A percentile compares a stretch with the other conserved stretches of the same genome.
Conservation (phyloP, 2,888 invertebrate genomes). For the Drosophila cognata region DNA sequence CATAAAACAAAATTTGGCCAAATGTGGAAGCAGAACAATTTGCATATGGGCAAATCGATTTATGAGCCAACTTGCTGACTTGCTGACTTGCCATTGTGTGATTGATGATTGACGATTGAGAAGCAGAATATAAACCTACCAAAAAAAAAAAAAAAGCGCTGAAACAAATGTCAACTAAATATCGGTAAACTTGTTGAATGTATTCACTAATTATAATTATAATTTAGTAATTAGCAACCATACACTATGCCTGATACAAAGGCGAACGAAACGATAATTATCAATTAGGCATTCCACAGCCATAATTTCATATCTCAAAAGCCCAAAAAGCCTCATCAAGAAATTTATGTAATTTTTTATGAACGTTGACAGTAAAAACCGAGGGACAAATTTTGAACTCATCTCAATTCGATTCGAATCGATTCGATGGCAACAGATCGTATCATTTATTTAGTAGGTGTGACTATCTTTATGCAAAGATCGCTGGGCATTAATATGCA, state of each 20-base stretch:
- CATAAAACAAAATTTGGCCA: conserved; percentile 63
- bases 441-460: conserved; percentile 76
- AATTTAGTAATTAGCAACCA: conserved; percentile 50
- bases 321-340: conserved; percentile 33
- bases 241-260: conserved; percentile 23
- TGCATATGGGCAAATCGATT: conserved; percentile 45
- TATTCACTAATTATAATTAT: conserved; percentile 31
- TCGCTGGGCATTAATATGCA: conserved; percentile 63
- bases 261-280: conserved; percentile 74
- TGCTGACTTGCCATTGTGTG: conserved; percentile 16
- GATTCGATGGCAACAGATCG: conserved; percentile 36
- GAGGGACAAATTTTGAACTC: conserved; percentile 62
- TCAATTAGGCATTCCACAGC: conserved; percentile 81
- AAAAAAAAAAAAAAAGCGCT: not conserved
- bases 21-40: conserved; percentile 48
- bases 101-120: conserved; percentile 42
- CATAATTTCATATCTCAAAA: conserved; percentile 50
- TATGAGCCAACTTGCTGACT: conserved; percentile 32
- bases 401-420: conserved; percentile 6
- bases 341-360: conserved; percentile 81
- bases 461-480: conserved; percentile 79
- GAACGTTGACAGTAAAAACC: conserved; percentile 75
- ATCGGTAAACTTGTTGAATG: not conserved
- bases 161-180: not conserved
- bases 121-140: conserved; percentile 40